Evolutionary conservation across 35 echinoderm and acorn worm species (phyloP), one percentile per base, ranked within the genome.

Genomic region (Acanthaster planci): DNA sequence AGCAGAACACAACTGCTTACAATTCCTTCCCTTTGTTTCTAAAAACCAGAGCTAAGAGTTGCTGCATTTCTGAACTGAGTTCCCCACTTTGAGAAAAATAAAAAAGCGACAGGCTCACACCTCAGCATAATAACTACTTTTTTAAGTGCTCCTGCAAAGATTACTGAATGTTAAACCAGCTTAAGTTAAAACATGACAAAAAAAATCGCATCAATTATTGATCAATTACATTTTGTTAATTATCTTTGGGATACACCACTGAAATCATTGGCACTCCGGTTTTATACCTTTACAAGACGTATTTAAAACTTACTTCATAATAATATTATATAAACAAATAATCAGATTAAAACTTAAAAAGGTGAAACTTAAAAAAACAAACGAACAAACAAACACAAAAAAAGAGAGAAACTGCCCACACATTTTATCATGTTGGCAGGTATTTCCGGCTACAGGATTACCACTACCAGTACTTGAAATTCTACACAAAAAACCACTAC

Each of bases 251-350:
- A 72, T 72, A 72, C 64, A 72, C 64, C 23, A 26, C 30, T 72
- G 64, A 31, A 19, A 72, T 72, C 64, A 72, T 72, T 72, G 64
- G 64, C 64, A 72, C 64, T 72, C 64, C 30, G 64, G 64, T 26
- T 27, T 31, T 31, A 72, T 72, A 72, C 64, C 64, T 72, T 72
- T 72, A 72, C 64, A 72, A 72, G 64, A 72, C 30, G 26, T 72
- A 72, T 35, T 72, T 72, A 72, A 72, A 72, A 72, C 64, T 72
- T 72, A 72, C 64, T 72, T 72, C 64, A 72, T 72, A 72, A 72
- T 72, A 72, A 31, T 72, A 72, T 72, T 31, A 31, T 72, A 72
- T 72, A 72, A 72, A 72, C 64, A 72, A n/a, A 72, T 36, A 72
- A 72, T 72, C 23, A 72, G 23, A 72, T 72, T 47, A 47, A 72